Evolutionary conservation across 2,113 vertebrate genomes (phyloP).

Genomic region (Megalops atlanticus): DNA sequence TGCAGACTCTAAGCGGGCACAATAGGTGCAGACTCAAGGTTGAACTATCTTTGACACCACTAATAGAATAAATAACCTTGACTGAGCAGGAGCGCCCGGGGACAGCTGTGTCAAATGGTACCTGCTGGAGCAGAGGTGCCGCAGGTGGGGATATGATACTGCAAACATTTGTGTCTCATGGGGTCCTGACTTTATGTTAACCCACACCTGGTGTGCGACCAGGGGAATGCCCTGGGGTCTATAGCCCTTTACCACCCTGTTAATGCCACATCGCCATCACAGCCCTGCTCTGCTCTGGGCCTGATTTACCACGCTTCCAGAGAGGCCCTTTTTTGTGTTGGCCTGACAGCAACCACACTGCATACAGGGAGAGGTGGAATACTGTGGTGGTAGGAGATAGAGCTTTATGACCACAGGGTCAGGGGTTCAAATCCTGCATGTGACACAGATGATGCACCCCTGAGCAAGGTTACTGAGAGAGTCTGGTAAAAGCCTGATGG

Average conservation of each 20-base stretch:
- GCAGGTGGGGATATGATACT: background rate
- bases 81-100: slow-evolving; percentile 32
- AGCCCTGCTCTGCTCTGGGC: background rate
- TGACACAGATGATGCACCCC: background rate
- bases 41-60: slow-evolving; percentile 32
- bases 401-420: background rate
- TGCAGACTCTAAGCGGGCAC: slow-evolving; percentile 37
- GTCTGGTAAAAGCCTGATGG: background rate
- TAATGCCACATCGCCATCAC: background rate
- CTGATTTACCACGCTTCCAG: background rate
- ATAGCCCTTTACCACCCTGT: no score
- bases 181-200: background rate
- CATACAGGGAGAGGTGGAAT: background rate
- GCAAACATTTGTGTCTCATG: background rate
- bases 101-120: slow-evolving; percentile 31
- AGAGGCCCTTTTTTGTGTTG: background rate
- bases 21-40: background rate
- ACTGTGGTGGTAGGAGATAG: background rate
- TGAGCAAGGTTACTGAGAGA: background rate
- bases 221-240: background rate
- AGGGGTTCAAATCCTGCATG: background rate
- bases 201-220: background rate
- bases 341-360: background rate
- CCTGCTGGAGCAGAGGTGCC: background rate
- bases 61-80: slow-evolving; percentile 49